Evolutionary conservation across 2,888 invertebrate species (phyloP).

Genomic region (Coenonympha arcania): DNA sequence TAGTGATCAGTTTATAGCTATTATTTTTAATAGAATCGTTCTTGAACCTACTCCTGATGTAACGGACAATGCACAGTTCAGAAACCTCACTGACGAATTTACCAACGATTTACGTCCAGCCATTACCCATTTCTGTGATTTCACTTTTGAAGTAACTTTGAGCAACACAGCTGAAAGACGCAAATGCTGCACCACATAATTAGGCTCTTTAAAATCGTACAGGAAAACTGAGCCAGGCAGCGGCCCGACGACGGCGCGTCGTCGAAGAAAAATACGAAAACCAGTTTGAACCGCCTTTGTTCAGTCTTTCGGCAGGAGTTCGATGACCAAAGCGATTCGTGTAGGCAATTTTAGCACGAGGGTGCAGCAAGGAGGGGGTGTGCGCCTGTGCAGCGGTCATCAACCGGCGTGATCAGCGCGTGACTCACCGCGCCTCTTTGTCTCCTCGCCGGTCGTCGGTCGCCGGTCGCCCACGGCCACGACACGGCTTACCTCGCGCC

Average conservation of each 20-base stretch:
- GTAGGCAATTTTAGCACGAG: conserved; percentile 51
- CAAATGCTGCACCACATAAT: conserved; percentile 27
- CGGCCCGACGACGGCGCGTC: conserved; percentile 41
- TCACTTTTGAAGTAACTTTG: conserved; percentile 27
- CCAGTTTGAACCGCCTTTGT: conserved; percentile 69
- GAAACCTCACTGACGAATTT: too few species aligned
- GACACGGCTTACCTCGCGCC: conserved; percentile 36
- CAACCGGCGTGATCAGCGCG: conserved; percentile 52
- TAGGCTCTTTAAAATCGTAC: conserved; percentile 41
- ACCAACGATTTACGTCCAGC: conserved; percentile 9
- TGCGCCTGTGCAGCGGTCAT: conserved; percentile 52
- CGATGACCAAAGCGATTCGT: conserved; percentile 66
- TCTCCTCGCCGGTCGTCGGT: conserved; percentile 50
- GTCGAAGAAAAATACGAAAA: conserved; percentile 62
- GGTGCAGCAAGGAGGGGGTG: conserved; percentile 52
- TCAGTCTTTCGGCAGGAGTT: conserved; percentile 62
- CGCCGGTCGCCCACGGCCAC: too few species aligned
- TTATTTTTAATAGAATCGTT: conserved; percentile 16
- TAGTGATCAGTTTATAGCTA: conserved; percentile 17
- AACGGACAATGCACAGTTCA: not conserved
- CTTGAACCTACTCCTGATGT: conserved; percentile 22
- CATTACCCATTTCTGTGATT: conserved; percentile 24
- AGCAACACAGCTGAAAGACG: conserved; percentile 26
- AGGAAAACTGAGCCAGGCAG: conserved; percentile 54
- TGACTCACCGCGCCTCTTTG: conserved; percentile 63